Evolutionary conservation across 2,113 vertebrate genomes (phyloP), one percentile per base, ranked within the genome.

Genomic region (Catagonus wagneri): DNA sequence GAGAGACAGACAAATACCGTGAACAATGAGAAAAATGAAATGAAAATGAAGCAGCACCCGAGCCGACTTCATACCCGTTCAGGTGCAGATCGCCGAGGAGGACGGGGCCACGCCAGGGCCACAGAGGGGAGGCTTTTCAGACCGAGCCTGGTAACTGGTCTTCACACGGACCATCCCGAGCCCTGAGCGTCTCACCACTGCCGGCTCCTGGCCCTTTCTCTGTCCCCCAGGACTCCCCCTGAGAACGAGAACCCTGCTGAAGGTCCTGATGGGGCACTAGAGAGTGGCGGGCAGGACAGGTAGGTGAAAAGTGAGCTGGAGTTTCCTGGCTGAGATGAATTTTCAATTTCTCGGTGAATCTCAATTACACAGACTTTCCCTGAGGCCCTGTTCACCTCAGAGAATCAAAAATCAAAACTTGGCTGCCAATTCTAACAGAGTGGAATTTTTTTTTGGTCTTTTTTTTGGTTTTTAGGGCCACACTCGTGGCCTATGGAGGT

Each of bases 301-400:
- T 86, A 10, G 36, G 29, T 72, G 14, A 71, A 90, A 72, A 85
- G 17, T 17, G 74, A 92, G 27, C 63, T 34, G 16, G 58, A 78
- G 68, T 39, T 74, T 93, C 52, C 50, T 93, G 87, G 83, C 34
- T 95, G 54, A 72, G 95, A 88, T 80, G 20, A 86, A 20, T 65
- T 94, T 75, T 95, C 52, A 61, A 34, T 69, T 79, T 92, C 60
- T 61, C 87, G 83, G 66, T 87, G 69, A 97, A 80, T 95, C 90
- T 93, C 58, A 93, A 66, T 96, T 66, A 78, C 44, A 69, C 60
- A 74, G 65, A 11, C 19, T 87, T 89, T 97, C 79, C 83, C 72
- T 79, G 60, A 95, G 76, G 52, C n/a, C 17, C n/a, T n/a, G n/a
- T 6, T 78, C 80, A 32, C 68, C 83, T 80, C 74, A 90, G 74